These are phyloP conservation scores for Notodonta ziczac DNA, from an alignment of 2,888 invertebrate genomes.

Conservation along the genomic window DNA sequence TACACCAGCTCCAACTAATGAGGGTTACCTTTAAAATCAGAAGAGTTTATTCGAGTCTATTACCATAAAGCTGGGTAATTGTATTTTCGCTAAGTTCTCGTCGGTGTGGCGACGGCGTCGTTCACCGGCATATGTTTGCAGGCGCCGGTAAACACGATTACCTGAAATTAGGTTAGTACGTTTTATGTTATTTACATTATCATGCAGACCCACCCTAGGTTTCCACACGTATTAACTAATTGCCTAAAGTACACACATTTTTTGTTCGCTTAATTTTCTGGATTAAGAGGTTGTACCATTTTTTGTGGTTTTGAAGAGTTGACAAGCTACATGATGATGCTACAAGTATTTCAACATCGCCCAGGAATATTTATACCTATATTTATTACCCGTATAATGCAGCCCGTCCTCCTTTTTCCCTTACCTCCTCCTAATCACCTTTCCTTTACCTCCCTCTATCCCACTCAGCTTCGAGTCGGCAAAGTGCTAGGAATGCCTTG, in stretches of 20 bases:
- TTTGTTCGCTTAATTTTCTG: background rate
- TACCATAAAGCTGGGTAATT: conserved; percentile 38
- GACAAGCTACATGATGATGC: no score
- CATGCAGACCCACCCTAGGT: conserved; percentile 23
- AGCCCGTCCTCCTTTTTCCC: no score
- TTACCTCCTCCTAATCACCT: no score
- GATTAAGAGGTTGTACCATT: no score
- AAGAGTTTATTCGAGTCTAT: conserved; percentile 21
- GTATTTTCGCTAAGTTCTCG: conserved; percentile 40
- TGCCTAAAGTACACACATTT: conserved; percentile 12
- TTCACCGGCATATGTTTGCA: conserved; percentile 74
- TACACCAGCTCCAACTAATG: background rate
- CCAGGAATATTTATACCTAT: no score
- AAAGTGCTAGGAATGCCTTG: no score
- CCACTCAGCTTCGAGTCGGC: no score
- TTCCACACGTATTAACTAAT: conserved; percentile 34
- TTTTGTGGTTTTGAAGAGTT: no score
- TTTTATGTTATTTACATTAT: conserved; percentile 70
- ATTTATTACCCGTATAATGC: no score
- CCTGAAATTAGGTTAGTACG: conserved; percentile 77
- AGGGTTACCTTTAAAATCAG: conserved; percentile 4
- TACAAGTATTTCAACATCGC: no score
- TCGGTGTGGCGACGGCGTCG: conserved; percentile 59
- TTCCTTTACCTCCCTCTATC: no score
- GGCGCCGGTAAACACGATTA: conserved; percentile 76